phyloP scores from a whole-genome alignment of 2,797 vertebrate species.

The Manis javanica region DNA sequence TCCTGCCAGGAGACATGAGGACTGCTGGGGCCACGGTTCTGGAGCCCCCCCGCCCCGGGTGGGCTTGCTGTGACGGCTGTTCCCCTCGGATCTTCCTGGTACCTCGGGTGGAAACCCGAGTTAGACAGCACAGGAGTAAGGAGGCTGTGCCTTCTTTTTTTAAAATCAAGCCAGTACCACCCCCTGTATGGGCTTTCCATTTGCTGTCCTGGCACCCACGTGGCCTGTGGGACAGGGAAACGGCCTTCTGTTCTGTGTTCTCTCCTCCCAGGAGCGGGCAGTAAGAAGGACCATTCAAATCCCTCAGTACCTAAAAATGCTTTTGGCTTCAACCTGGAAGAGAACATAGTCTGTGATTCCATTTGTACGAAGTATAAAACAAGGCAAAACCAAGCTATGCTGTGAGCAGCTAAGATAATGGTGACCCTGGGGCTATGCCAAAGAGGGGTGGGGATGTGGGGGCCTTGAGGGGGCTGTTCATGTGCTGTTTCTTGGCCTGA shows the following conservation, averaged over 20 bases:
- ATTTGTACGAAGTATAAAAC: background rate
- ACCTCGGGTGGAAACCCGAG: background rate
- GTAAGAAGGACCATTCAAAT: background rate
- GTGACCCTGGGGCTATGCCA: accelerated
- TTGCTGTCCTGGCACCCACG: background rate
- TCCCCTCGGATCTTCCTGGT: too few species aligned
- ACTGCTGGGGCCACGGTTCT: background rate
- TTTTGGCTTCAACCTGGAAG: background rate
- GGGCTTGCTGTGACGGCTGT: accelerated
- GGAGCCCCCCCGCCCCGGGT: too few species aligned
- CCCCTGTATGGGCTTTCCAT: accelerated
- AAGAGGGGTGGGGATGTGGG: accelerated
- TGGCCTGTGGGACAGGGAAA: background rate
- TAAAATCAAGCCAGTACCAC: background rate
- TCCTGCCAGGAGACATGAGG: background rate
- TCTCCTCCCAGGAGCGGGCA: background rate
- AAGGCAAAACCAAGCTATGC: background rate
- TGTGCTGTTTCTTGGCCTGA: background rate
- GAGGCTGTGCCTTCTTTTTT: background rate
- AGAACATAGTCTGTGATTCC: background rate
- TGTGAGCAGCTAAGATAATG: background rate
- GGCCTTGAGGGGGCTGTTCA: background rate
- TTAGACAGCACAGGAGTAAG: background rate
- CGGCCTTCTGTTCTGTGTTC: background rate
- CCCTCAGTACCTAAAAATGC: background rate